Base-by-base conservation (phyloP, 2,113 vertebrate genomes). In the Tilapia sparmanii region DNA sequence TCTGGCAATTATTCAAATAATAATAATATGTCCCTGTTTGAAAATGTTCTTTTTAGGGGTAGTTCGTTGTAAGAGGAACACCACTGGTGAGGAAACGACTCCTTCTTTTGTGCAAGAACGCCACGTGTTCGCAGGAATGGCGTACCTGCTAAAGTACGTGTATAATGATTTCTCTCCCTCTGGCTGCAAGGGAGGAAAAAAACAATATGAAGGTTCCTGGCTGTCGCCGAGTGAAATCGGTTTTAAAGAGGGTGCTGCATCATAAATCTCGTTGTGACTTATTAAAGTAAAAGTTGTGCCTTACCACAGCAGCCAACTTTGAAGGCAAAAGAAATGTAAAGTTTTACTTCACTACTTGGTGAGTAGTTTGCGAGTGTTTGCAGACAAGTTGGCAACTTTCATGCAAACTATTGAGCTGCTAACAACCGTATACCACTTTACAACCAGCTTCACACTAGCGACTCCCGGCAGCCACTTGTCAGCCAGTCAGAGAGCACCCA, bases 81-180 rank as follows among this genome's bases (percentile, higher is more conserved):
- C 1, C 5, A 5, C 85, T 4, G 88, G 89, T 1, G 86, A 90
- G 1, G 92, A 93, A 19, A 4, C 13, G 0, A 22, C 45, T 26
- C 88, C 90, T 10, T 81, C 86, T 3, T 90, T 94, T 82, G 86
- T 92, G 45, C 84, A 80, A 0, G 94, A 95, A 1, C 91, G 93
- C 78, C 29, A 8, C 3, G 87, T 89, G 35, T 95, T 96, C 9
- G 45, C 68, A 4, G 90, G 89, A 61, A 1, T 96, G 89, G 57
- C 90, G 0, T 38, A 91, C 82, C 76, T 95, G 59, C 93, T 96
- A 3, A 94, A 93, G 96, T 96, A 91, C 18, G 94, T 82, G 12
- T 16, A 42, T 5, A 3, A 4, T n/a, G 2, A 38, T 29, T 45
- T 68, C 4, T 66, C 52, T 42, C 6, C 10, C 2, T 38, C 63